phyloP scores from a whole-genome alignment of 2,113 vertebrate species.

The Heptranchias perlo region DNA sequence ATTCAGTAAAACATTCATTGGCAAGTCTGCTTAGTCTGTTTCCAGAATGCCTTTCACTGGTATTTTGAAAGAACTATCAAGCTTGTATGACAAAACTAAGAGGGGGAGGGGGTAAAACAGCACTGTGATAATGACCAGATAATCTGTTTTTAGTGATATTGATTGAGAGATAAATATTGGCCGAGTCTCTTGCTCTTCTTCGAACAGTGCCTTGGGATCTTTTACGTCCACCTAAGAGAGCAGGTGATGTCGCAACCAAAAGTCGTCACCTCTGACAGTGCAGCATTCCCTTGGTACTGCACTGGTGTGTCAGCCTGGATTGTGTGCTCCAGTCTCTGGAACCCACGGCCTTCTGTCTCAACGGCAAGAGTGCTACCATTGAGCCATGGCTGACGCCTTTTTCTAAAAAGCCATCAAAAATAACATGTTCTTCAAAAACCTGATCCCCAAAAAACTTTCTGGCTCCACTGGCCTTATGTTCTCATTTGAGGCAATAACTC shows the following conservation, averaged over 20 bases:
- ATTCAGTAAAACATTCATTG: background rate
- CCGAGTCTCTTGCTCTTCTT: background rate
- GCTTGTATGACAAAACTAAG: background rate
- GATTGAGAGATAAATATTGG: background rate
- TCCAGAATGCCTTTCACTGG: background rate
- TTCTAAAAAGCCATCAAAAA: background rate
- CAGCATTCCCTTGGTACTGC: background rate
- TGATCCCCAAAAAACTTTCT: background rate
- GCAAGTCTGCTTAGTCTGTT: background rate
- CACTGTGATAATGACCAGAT: background rate
- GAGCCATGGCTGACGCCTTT: background rate
- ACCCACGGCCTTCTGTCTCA: background rate
- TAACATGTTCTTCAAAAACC: background rate
- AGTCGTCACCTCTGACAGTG: background rate
- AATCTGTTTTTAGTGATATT: background rate
- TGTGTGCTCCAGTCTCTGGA: background rate
- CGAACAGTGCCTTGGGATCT: background rate
- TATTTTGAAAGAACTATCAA: background rate
- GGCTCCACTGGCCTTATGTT: background rate
- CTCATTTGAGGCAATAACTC: too few relatives aligned
- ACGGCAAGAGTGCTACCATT: background rate
- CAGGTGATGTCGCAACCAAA: background rate
- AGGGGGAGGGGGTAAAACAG: too few relatives aligned
- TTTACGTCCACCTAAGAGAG: background rate
- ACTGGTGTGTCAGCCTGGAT: background rate